Conservation (phyloP, 1,140 invertebrate genomes). For the Drosophila parvula region DNA sequence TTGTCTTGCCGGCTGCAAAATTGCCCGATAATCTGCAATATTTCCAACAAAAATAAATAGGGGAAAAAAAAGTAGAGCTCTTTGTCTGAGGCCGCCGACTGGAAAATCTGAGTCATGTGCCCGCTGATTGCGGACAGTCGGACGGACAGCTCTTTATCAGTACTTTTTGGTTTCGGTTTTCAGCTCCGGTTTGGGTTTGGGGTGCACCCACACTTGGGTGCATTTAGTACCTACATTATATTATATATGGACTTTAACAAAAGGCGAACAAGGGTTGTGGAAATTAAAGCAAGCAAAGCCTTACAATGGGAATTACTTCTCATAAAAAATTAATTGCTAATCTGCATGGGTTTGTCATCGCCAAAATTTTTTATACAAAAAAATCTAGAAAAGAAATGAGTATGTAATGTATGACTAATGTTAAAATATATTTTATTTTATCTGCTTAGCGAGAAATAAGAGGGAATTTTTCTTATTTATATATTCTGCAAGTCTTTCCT, state of each 20-base stretch:
- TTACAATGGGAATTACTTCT: background rate
- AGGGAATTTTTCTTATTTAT: background rate
- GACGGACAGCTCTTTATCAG: constrained; percentile 24
- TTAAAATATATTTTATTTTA: background rate
- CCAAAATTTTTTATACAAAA: background rate
- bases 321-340: too few relatives aligned
- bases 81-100: constrained; percentile 27
- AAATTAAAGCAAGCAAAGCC: background rate
- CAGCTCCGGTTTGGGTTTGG: background rate
- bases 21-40: constrained; percentile 43
- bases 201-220: background rate
- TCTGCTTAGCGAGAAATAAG: background rate
- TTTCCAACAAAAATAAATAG: constrained; percentile 7
- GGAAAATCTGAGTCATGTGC: constrained; percentile 32
- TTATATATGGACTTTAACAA: background rate
- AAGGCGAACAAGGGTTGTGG: background rate
- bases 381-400: background rate
- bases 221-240: background rate
- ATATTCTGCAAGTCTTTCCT: too few relatives aligned
- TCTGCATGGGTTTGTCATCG: too few relatives aligned
- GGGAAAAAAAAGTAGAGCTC: constrained; percentile 19
- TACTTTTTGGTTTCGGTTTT: constrained; percentile 1
- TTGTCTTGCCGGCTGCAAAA: constrained; percentile 38
- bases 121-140: background rate
- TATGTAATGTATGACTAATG: too few relatives aligned